Conservation (phyloP, 2,113 vertebrate species). For the Nibea coibor region DNA sequence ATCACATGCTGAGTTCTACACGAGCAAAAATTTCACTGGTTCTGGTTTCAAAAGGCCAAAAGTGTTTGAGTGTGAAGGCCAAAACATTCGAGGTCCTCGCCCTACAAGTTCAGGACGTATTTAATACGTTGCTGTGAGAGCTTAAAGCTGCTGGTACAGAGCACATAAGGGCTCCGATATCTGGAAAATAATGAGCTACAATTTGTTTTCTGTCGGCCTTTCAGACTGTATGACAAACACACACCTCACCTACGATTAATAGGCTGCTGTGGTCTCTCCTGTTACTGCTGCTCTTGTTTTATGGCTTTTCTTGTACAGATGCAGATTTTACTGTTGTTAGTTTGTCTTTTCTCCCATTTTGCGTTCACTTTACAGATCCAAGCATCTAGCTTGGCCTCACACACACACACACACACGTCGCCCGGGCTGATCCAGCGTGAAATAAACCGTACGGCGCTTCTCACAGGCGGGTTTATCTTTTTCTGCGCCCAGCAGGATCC, state of each 20-base stretch:
- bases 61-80: not conserved
- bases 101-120: not conserved
- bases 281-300: not conserved
- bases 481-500: not conserved
- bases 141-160: not conserved
- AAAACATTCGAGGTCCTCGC: not conserved
- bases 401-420: not conserved
- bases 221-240: not conserved
- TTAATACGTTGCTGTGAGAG: not conserved
- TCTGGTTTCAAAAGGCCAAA: not conserved
- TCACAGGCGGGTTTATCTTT: constrained; percentile 8
- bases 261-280: not conserved
- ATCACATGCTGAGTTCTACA: not conserved
- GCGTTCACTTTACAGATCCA: not conserved
- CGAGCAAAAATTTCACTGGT: not conserved
- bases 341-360: not conserved
- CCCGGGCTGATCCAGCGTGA: not conserved
- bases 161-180: not conserved
- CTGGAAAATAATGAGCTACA: not conserved
- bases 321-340: not conserved
- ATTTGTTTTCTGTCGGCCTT: constrained; percentile 1
- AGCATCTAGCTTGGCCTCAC: not conserved
- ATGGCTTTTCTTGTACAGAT: not conserved
- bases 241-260: not conserved
- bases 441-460: not conserved